Percentiles rank a stretch among this genome's conserved stretches.
Evolutionary conservation across 1,140 invertebrate species (phyloP).

Genomic region (Macrobrachium nipponense): DNA sequence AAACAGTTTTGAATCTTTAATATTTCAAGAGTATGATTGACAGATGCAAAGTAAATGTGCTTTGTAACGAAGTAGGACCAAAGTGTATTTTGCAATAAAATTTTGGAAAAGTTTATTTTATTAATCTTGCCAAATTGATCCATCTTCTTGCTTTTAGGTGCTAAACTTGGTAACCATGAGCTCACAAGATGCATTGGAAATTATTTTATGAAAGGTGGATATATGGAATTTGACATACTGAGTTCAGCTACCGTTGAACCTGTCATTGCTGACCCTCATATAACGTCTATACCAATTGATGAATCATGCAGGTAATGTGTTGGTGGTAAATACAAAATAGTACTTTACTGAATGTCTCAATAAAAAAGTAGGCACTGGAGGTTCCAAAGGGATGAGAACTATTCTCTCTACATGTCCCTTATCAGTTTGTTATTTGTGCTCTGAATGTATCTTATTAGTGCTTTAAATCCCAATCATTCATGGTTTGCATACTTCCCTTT

Average conservation of each 20-base stretch:
- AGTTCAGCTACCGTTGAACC: conserved; percentile 79
- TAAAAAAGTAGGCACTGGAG: no score
- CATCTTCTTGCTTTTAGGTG: conserved; percentile 65
- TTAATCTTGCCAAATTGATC: not conserved
- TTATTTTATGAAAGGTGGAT: conserved; percentile 87
- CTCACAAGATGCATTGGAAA: conserved; percentile 85
- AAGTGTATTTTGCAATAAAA: not conserved
- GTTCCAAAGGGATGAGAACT: no score
- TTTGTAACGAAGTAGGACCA: not conserved
- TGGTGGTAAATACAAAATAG: no score
- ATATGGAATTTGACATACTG: conserved; percentile 84
- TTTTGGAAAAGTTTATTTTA: not conserved
- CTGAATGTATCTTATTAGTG: no score
- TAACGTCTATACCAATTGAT: conserved; percentile 84
- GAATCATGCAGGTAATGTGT: conserved; percentile 76
- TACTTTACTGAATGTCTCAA: no score
- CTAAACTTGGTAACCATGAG: conserved; percentile 71
- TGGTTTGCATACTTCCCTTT: no score
- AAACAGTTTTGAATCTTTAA: no score
- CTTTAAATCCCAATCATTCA: no score
- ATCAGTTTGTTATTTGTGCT: no score
- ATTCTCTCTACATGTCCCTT: no score
- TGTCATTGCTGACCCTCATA: conserved; percentile 85
- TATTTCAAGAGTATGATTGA: no score
- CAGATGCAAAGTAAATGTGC: no score